phyloP scores from a whole-genome alignment of 2,888 invertebrate genomes.

The Carpatolechia fugitivella region DNA sequence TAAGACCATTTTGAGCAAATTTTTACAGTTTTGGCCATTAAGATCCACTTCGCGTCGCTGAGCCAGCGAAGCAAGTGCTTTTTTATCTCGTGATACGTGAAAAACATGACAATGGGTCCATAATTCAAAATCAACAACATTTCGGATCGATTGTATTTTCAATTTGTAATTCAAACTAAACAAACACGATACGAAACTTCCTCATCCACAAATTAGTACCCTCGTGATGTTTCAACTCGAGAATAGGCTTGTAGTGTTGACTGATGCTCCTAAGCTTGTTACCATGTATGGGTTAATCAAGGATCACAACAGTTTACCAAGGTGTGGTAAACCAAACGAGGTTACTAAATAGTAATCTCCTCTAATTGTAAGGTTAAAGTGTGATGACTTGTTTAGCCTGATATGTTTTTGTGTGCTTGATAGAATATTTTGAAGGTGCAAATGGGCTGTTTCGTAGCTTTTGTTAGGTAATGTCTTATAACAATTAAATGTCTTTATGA shows the following conservation, averaged over 20 bases:
- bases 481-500: too few species aligned
- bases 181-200: neutral
- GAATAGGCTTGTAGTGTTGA: neutral
- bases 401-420: too few species aligned
- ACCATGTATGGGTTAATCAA: constrained; percentile 5
- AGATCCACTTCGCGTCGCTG: too few species aligned
- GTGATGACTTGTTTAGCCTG: constrained; percentile 1
- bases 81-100: too few species aligned
- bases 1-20: too few species aligned
- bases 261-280: neutral
- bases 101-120: too few species aligned
- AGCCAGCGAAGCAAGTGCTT: too few species aligned
- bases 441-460: too few species aligned
- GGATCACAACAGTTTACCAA: constrained; percentile 1
- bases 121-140: too few species aligned
- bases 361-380: constrained; percentile 2
- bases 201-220: constrained; percentile 30
- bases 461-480: too few species aligned
- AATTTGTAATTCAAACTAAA: neutral
- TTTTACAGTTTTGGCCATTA: too few species aligned
- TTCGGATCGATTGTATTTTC: neutral
- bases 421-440: too few species aligned
- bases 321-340: neutral
- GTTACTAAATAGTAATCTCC: neutral
- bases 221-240: constrained; percentile 26